A percentile compares a stretch with the other conserved stretches of the same genome.
phyloP scores from a whole-genome alignment of 1,140 invertebrate genomes.

The Cyclina sinensis region DNA sequence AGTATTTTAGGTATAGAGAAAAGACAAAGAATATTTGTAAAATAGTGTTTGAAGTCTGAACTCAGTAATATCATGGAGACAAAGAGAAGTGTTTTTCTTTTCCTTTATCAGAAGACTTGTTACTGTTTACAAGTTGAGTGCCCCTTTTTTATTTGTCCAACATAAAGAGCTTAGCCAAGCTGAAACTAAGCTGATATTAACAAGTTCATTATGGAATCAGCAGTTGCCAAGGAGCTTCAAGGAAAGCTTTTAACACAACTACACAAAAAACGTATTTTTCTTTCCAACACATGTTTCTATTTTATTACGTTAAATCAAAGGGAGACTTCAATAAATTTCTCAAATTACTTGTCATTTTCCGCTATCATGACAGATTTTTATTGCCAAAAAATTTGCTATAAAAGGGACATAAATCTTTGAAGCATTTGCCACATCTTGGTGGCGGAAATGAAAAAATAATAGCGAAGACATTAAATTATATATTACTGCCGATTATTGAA shows the following conservation, averaged over 20 bases:
- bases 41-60: no score
- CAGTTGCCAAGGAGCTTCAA: neutral
- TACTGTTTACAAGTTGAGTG: no score
- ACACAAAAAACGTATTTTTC: neutral
- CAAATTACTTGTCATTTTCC: conserved; percentile 37
- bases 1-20: no score
- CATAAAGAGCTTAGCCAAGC: no score
- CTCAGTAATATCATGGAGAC: no score
- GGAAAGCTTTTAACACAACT: neutral
- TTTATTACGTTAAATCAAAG: conserved; percentile 22
- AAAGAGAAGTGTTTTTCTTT: no score
- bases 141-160: no score
- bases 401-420: conserved; percentile 28
- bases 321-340: neutral
- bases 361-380: neutral
- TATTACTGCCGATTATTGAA: conserved; percentile 31
- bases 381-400: neutral
- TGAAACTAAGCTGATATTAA: no score
- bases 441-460: conserved; percentile 34
- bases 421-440: neutral
- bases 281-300: neutral
- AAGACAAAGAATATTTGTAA: no score
- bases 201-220: neutral
- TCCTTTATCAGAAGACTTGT: no score
- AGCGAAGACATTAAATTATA: conserved; percentile 8